phyloP scores from a whole-genome alignment of 2,113 vertebrate genomes.

The Taurulus bubalis region DNA sequence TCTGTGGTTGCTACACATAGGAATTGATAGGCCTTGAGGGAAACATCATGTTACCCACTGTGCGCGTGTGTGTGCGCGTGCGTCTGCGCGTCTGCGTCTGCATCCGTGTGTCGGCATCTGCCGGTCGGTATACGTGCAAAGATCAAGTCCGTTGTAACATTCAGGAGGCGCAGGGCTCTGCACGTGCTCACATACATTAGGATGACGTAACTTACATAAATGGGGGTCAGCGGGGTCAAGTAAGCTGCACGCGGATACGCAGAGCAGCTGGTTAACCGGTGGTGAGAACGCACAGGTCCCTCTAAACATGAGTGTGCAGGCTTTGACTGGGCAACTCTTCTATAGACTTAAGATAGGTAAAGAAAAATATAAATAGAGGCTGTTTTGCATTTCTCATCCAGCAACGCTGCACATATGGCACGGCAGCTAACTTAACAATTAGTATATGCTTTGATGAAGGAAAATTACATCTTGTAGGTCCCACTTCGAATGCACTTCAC shows the following conservation, averaged over 20 bases:
- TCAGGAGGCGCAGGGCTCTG: slow-evolving; percentile 31
- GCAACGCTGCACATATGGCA: slow-evolving; percentile 93
- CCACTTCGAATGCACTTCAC: slow-evolving; percentile 94
- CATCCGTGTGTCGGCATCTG: slow-evolving; percentile 45
- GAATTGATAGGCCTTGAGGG: slow-evolving; percentile 84
- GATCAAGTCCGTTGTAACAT: slow-evolving; percentile 24
- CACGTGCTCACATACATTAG: slow-evolving; percentile 32
- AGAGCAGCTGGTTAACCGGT: slow-evolving; percentile 53
- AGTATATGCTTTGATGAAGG: slow-evolving; percentile 95
- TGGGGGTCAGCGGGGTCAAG: slow-evolving; percentile 47
- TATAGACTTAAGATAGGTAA: neutral
- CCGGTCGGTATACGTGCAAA: slow-evolving; percentile 27
- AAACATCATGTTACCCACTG: slow-evolving; percentile 77
- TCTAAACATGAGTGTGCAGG: neutral
- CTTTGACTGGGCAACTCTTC: slow-evolving; percentile 19
- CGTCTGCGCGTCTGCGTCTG: slow-evolving; percentile 6
- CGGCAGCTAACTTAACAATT: slow-evolving; percentile 94
- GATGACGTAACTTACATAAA: slow-evolving; percentile 48
- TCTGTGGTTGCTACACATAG: slow-evolving; percentile 81
- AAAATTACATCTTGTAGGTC: slow-evolving; percentile 96
- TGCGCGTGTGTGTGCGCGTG: slow-evolving; percentile 32
- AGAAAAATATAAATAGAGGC: slow-evolving; percentile 14
- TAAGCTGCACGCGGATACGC: neutral
- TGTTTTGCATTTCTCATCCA: slow-evolving; percentile 80
- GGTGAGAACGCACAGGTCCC: slow-evolving; percentile 2